Percentiles rank a stretch among this genome's conserved stretches.
Evolutionary conservation across 2,888 invertebrate genomes (phyloP).

Genomic region (Acrobasis consociella): DNA sequence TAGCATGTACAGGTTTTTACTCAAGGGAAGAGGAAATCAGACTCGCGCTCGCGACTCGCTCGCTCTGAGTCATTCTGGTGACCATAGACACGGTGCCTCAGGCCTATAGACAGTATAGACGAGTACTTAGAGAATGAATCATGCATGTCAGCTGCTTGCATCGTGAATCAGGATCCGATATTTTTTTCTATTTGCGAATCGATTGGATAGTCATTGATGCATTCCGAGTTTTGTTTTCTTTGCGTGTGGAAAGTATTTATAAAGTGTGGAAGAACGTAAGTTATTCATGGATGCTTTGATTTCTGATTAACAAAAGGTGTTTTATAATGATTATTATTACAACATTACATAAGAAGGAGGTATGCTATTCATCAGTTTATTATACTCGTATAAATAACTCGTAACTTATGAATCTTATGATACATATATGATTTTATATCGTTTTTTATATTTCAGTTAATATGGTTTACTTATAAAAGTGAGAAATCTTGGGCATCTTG

Average conservation of each 20-base stretch:
- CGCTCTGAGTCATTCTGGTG: conserved; percentile 44
- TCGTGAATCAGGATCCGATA: conserved; percentile 48
- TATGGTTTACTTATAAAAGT: no score
- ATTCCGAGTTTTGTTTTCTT: conserved; percentile 10
- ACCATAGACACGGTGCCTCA: conserved; percentile 22
- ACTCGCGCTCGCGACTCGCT: no score
- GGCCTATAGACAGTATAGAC: conserved; percentile 29
- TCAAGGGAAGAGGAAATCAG: background rate
- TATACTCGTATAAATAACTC: no score
- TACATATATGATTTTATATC: no score
- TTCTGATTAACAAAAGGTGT: no score
- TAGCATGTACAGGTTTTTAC: conserved; percentile 23
- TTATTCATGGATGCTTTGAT: background rate
- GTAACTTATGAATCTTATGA: no score
- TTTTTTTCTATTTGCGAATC: conserved; percentile 39
- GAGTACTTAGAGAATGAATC: conserved; percentile 31
- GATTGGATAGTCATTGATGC: conserved; percentile 13
- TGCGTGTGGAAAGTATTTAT: background rate
- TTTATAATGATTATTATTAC: no score
- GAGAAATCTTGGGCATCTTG: no score
- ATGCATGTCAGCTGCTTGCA: conserved; percentile 38
- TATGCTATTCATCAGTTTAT: no score
- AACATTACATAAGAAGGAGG: no score
- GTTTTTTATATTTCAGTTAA: no score
- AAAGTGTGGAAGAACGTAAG: background rate